These are phyloP conservation scores for Drosophila grimshawi DNA, from an alignment of 1,140 invertebrate species.

Conservation along the genomic window DNA sequence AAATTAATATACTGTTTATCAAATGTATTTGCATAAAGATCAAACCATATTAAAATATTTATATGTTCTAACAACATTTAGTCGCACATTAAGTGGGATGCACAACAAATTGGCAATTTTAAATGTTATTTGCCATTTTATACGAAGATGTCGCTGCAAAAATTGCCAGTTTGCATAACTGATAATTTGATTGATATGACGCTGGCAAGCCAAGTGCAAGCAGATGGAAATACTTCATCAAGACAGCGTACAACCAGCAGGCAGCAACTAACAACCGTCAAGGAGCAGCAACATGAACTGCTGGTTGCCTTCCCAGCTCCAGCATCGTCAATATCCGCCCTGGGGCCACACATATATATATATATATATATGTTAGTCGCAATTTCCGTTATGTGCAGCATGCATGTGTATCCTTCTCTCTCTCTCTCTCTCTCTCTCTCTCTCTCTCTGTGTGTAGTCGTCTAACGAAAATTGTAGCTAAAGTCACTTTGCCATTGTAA, in stretches of 20 bases:
- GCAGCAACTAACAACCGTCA: conserved; percentile 4
- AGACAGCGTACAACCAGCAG: not conserved
- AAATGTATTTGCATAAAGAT: not conserved
- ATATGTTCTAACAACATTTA: not conserved
- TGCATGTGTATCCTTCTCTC: conserved; percentile 18
- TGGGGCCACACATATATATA: not conserved
- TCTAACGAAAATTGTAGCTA: conserved; percentile 49
- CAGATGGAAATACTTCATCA: not conserved
- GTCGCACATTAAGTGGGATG: conserved; percentile 14
- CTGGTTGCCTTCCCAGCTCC: conserved; percentile 30
- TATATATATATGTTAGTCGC: conserved; percentile 37
- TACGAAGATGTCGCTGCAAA: conserved; percentile 41
- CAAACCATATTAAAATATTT: not conserved
- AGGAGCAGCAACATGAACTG: conserved; percentile 20
- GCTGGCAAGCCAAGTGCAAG: not conserved
- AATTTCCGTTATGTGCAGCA: conserved; percentile 51
- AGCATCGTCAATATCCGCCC: conserved; percentile 22
- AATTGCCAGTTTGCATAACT: conserved; percentile 59
- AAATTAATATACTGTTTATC: no score
- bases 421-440: conserved; percentile 10
- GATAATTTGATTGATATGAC: conserved; percentile 67
- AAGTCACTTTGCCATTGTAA: conserved; percentile 60
- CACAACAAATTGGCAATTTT: conserved; percentile 63
- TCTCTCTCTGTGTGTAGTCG: not conserved
- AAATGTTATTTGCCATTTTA: conserved; percentile 65